Evolutionary conservation across 2,888 invertebrate genomes (phyloP), one percentile per base, ranked within the genome.

Genomic region (Hyposoter didymator): DNA sequence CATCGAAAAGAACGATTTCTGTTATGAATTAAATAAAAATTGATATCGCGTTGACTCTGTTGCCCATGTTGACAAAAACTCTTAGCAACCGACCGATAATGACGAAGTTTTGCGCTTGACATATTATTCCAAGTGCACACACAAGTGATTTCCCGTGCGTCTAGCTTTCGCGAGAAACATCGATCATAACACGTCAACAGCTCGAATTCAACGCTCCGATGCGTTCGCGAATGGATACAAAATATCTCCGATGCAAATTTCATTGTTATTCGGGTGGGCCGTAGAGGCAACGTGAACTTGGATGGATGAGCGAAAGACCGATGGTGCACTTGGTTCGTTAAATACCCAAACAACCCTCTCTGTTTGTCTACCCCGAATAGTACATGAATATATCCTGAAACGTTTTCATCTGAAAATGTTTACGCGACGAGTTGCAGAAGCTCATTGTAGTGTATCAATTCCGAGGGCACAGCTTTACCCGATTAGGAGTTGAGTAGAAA

Each of bases 121-220:
- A 28, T 64, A n/a, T 28, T 72, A 66, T 28, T 70, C 22, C 52
- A n/a, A 73, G 43, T 28, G 52, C 28, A 49, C 45, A 39, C 52
- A n/a, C 28, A n/a, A n/a, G 49, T n/a, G 19, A 35, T 28, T 43
- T 64, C 32, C 22, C 49, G 7, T 73, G 67, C 72, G 28, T 75
- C 28, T 28, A 55, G 59, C 52, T 43, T 43, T 78, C 32, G 39
- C 43, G 43, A 32, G 62, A 52, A 75, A 74, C 10, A 55, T 69
- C 69, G 69, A 47, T 62, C 52, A 74, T 79, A 43, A 84, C 79
- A 70, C 69, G 69, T 67, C 49, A 74, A 59, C 49, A 69, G 67
- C n/a, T 49, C 73, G 45, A 78, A 79, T 22, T n/a, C 10, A n/a
- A 52, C 52, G 49, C 79, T 52, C 19, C 62, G 64, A 69, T 49